These are phyloP conservation scores for Cygnus atratus DNA, from an alignment of 2,113 vertebrate genomes.

Conservation along the genomic window DNA sequence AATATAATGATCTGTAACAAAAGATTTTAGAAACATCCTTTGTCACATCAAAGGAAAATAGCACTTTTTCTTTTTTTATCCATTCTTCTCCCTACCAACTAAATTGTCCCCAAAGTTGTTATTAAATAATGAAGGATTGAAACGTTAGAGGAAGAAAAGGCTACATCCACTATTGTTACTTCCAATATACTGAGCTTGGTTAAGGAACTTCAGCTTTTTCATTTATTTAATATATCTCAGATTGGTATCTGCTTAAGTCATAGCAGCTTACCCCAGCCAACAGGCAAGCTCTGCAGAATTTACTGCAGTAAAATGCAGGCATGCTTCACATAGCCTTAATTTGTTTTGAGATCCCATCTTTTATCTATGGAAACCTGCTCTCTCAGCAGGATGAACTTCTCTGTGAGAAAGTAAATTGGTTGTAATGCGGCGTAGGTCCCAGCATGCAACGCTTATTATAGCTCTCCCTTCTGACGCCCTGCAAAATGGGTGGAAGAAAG, in stretches of 20 bases:
- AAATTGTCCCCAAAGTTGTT: background rate
- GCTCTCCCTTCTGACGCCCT: background rate
- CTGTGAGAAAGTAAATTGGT: slow-evolving; percentile 37
- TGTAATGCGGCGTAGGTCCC: background rate
- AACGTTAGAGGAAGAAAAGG: slow-evolving; percentile 16
- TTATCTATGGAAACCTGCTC: slow-evolving; percentile 52
- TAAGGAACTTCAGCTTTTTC: slow-evolving; percentile 19
- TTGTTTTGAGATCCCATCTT: slow-evolving; percentile 48
- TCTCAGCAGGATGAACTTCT: slow-evolving; percentile 49
- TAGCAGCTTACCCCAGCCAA: slow-evolving; percentile 14
- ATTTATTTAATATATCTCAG: slow-evolving; percentile 29
- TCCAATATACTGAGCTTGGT: background rate
- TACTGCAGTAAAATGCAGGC: slow-evolving; percentile 9
- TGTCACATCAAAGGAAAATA: background rate
- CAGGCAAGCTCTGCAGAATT: slow-evolving; percentile 21
- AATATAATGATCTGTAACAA: background rate
- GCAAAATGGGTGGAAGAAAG: background rate
- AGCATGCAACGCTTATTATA: background rate
- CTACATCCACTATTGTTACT: background rate
- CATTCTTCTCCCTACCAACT: background rate
- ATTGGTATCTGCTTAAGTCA: slow-evolving; percentile 8
- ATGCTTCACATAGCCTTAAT: slow-evolving; percentile 34
- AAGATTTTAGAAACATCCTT: background rate
- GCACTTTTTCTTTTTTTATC: background rate
- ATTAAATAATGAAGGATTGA: background rate